phyloP scores from a whole-genome alignment of 2,888 invertebrate genomes.

The Leptopterna dolabrata region DNA sequence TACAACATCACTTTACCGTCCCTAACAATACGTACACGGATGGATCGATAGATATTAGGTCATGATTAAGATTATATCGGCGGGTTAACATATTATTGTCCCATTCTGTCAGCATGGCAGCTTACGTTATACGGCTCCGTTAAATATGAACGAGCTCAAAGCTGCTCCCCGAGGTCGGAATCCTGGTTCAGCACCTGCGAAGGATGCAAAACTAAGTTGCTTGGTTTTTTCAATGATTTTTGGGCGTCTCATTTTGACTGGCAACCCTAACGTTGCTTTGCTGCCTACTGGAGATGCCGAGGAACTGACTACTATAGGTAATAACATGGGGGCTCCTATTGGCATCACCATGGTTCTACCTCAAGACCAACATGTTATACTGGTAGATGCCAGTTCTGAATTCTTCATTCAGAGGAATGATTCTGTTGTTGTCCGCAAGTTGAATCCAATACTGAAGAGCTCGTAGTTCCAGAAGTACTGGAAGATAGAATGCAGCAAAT shows the following conservation, averaged over 20 bases:
- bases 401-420: conserved; percentile 58
- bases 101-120: too few species aligned
- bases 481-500: conserved; percentile 58
- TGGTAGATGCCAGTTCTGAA: conserved; percentile 61
- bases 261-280: conserved; percentile 62
- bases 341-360: conserved; percentile 60
- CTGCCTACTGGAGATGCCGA: conserved; percentile 71
- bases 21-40: too few species aligned
- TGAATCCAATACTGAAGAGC: conserved; percentile 54
- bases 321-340: conserved; percentile 71
- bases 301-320: conserved; percentile 71
- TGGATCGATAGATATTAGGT: too few species aligned
- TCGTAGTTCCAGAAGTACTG: conserved; percentile 62
- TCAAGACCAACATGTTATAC: conserved; percentile 60
- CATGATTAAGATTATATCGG: too few species aligned
- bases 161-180: too few species aligned
- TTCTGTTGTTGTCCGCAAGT: conserved; percentile 45
- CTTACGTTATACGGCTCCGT: too few species aligned
- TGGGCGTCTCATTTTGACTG: conserved; percentile 62
- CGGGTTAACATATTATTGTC: too few species aligned
- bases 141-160: too few species aligned
- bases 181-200: too few species aligned
- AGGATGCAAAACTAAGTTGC: too few species aligned
- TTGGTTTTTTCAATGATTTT: too few species aligned
- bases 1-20: too few species aligned